Percentiles rank a stretch among this genome's conserved stretches.
Conservation (phyloP, 2,113 vertebrate genomes). For the Hippocampus mohnikei region DNA sequence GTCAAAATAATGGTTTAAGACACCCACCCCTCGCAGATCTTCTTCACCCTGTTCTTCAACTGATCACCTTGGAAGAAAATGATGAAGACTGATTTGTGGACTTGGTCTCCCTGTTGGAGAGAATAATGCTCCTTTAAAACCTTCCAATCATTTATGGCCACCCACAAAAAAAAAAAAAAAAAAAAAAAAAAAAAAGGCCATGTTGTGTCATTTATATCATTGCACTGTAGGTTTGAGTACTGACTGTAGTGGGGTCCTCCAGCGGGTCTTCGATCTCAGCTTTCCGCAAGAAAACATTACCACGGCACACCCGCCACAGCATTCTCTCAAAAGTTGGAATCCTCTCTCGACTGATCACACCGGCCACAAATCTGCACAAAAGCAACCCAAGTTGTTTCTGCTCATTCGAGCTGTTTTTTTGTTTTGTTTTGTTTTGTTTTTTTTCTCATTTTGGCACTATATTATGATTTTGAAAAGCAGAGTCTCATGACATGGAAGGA, state of each 20-base stretch:
- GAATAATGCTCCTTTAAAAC: not conserved
- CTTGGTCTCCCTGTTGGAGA: constrained; percentile 84
- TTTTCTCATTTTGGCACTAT: too few species aligned
- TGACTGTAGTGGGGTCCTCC: constrained; percentile 91
- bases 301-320: constrained; percentile 97
- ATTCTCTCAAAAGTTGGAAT: constrained; percentile 96
- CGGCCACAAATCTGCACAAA: constrained; percentile 87
- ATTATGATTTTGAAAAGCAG: too few species aligned
- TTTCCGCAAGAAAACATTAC: constrained; percentile 94
- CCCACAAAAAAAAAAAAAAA: not conserved
- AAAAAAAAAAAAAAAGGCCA: not conserved
- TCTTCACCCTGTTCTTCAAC: constrained; percentile 96
- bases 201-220: not conserved
- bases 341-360: constrained; percentile 92
- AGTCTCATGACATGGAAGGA: too few species aligned
- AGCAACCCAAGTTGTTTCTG: not conserved
- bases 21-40: constrained; percentile 95
- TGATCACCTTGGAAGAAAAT: constrained; percentile 99
- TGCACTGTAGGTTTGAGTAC: constrained; percentile 15
- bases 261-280: constrained; percentile 94
- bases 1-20: not conserved
- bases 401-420: too few species aligned
- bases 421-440: not conserved
- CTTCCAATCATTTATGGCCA: not conserved
- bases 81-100: constrained; percentile 97